A percentile compares a stretch with the other conserved stretches of the same genome.
Conservation (phyloP, 2,797 vertebrate species). For the Chrysocyon brachyurus region DNA sequence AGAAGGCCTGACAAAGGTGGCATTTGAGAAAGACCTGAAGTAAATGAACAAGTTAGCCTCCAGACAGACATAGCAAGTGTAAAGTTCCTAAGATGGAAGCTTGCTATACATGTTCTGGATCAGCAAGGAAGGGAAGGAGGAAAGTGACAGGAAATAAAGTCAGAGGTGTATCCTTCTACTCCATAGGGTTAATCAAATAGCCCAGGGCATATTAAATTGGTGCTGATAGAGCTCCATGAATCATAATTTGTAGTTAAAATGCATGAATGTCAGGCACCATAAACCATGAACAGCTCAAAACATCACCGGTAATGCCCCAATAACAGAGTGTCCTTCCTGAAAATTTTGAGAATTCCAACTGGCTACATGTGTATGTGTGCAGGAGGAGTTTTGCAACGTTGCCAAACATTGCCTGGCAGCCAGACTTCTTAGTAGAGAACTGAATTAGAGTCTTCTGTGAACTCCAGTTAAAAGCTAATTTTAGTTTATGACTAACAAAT, state of each 20-base stretch:
- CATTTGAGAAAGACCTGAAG: conserved; percentile 40
- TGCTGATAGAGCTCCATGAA: conserved; percentile 60
- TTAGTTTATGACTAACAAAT: conserved; percentile 85
- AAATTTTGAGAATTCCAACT: conserved; percentile 67
- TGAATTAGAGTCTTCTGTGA: conserved; percentile 81
- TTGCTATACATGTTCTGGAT: conserved; percentile 51
- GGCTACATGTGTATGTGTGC: conserved; percentile 57
- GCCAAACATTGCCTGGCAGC: conserved; percentile 81
- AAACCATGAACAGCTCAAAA: conserved; percentile 79
- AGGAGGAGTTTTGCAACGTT: conserved; percentile 67
- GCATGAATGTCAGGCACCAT: conserved; percentile 64
- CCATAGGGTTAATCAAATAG: conserved; percentile 70
- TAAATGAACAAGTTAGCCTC: conserved; percentile 41
- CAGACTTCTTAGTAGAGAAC: conserved; percentile 80
- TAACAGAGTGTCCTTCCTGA: conserved; percentile 76
- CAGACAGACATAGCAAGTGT: background rate
- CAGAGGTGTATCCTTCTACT: background rate
- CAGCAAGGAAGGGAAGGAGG: background rate
- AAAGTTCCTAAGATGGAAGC: conserved; percentile 15
- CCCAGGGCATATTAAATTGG: conserved; percentile 57
- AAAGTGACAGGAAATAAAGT: conserved; percentile 21
- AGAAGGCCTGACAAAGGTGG: background rate
- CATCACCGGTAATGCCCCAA: conserved; percentile 63
- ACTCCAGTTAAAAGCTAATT: conserved; percentile 83
- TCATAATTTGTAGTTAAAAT: conserved; percentile 82